phyloP scores from a whole-genome alignment of 2,113 vertebrate species.

The Macquaria australasica region DNA sequence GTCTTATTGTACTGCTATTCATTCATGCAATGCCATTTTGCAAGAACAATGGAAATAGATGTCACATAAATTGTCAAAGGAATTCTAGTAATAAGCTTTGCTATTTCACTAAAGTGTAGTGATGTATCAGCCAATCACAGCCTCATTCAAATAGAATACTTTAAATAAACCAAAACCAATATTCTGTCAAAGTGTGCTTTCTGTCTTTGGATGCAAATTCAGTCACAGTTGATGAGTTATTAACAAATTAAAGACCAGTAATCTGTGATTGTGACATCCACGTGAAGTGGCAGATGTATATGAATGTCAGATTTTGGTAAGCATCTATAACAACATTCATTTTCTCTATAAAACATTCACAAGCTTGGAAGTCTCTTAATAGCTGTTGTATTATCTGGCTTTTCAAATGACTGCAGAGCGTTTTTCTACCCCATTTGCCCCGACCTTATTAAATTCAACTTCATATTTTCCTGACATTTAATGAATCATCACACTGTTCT shows the following conservation, averaged over 20 bases:
- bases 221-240: background rate
- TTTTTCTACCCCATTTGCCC: constrained; percentile 19
- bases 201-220: background rate
- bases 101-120: background rate
- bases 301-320: background rate
- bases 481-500: constrained; percentile 18
- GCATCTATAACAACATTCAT: background rate
- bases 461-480: constrained; percentile 33
- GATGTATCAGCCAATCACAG: background rate
- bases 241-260: background rate
- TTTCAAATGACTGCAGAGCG: background rate
- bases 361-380: background rate
- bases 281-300: background rate
- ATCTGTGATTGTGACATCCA: background rate
- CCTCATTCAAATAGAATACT: background rate
- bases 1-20: background rate
- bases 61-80: background rate
- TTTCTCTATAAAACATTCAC: constrained; percentile 22
- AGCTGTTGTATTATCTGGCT: background rate
- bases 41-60: background rate
- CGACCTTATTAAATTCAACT: constrained; percentile 37
- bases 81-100: background rate
- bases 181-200: background rate
- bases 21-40: background rate
- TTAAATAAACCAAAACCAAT: background rate